phyloP scores from a whole-genome alignment of 1,140 invertebrate species.

The Brachionus plicatilis region DNA sequence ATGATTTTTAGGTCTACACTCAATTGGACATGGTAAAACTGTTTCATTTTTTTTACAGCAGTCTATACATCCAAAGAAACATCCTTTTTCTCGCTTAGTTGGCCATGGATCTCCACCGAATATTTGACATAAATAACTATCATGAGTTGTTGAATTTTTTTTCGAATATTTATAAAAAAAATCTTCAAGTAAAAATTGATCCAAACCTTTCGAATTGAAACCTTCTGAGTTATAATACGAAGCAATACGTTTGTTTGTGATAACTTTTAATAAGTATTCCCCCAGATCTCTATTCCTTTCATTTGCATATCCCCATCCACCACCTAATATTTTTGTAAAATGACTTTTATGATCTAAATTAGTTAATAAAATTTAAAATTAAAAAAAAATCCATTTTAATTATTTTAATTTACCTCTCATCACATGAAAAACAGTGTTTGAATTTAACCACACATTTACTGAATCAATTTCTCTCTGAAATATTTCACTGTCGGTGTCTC shows the following conservation, averaged over 20 bases:
- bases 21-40: neutral
- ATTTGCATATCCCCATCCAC: neutral
- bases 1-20: constrained; percentile 17
- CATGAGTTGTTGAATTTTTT: constrained; percentile 1
- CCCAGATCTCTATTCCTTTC: neutral
- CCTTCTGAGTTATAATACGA: neutral
- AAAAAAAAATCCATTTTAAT: neutral
- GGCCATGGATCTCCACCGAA: constrained; percentile 5
- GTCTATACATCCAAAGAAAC: constrained; percentile 4
- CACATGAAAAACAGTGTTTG: constrained; percentile 17
- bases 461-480: constrained; percentile 31
- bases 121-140: neutral
- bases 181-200: neutral
- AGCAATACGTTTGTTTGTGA: neutral
- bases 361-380: no score
- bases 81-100: neutral
- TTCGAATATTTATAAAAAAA: neutral
- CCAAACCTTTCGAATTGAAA: neutral
- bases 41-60: neutral
- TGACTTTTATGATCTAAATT: neutral
- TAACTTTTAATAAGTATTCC: neutral
- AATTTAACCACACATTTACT: neutral
- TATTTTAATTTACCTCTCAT: neutral
- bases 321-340: neutral
- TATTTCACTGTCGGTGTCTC: constrained; percentile 2